Conservation (phyloP, 2,888 invertebrate genomes). For the Spisula subtruncata region DNA sequence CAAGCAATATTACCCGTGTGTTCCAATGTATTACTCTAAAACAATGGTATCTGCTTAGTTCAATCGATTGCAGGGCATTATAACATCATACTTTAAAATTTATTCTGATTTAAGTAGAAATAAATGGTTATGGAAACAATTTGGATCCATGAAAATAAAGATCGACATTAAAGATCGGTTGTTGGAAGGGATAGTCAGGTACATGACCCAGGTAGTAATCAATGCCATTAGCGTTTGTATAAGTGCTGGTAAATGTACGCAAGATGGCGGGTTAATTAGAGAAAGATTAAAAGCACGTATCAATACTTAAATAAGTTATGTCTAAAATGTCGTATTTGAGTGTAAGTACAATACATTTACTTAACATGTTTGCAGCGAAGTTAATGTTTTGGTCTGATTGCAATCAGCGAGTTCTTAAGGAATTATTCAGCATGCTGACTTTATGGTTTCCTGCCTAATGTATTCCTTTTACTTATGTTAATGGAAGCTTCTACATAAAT, state of each 20-base stretch:
- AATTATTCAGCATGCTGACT: slow-evolving; percentile 5
- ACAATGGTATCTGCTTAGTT: too few species aligned
- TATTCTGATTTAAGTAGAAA: background rate
- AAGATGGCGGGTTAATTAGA: background rate
- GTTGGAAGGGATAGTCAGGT: background rate
- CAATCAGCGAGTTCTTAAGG: background rate
- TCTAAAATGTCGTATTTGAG: background rate
- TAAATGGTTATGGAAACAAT: background rate
- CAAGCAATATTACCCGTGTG: too few species aligned
- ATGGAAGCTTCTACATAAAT: slow-evolving; percentile 13
- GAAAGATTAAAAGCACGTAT: background rate
- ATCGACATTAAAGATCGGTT: background rate
- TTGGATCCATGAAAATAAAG: background rate
- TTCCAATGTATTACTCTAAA: too few species aligned
- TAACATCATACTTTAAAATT: background rate
- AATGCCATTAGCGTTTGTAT: background rate
- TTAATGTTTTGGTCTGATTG: background rate
- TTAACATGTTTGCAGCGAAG: background rate
- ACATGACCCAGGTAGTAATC: background rate
- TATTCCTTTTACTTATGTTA: slow-evolving; percentile 36
- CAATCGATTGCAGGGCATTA: too few species aligned
- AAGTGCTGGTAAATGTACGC: background rate
- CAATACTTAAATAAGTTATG: slow-evolving; percentile 1
- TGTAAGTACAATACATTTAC: background rate
- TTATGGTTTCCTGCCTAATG: background rate